Conservation (phyloP, 2,888 invertebrate genomes). For the Eubasilissa splendida region DNA sequence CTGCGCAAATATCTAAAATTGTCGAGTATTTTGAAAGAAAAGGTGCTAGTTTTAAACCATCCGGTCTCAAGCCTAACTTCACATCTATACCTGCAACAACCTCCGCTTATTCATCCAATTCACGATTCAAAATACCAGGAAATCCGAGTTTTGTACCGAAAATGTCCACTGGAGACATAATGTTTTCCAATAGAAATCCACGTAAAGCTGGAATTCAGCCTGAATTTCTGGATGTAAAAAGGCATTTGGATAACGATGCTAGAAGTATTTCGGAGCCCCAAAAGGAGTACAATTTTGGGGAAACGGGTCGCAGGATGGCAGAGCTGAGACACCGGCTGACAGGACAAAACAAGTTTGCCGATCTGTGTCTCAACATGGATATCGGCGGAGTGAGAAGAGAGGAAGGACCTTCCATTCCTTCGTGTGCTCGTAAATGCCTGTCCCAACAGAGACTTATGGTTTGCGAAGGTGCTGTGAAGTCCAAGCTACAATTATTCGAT, state of each 20-base stretch:
- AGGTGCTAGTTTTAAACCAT: conserved; percentile 74
- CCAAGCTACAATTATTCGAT: conserved; percentile 89
- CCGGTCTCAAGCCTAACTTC: conserved; percentile 62
- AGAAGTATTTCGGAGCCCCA: conserved; percentile 55
- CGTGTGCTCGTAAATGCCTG: conserved; percentile 66
- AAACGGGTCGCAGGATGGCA: conserved; percentile 59
- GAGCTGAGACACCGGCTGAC: conserved; percentile 58
- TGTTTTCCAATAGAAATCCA: conserved; percentile 55
- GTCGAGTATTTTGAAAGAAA: conserved; percentile 92
- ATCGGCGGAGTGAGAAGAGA: conserved; percentile 61
- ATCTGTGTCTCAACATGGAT: conserved; percentile 63
- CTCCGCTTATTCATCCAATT: conserved; percentile 19
- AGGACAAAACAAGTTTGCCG: conserved; percentile 59
- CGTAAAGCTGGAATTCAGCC: conserved; percentile 50
- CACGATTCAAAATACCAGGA: conserved; percentile 60
- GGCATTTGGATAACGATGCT: conserved; percentile 55
- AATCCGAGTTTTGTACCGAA: conserved; percentile 59
- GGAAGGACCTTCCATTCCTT: conserved; percentile 59
- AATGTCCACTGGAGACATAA: conserved; percentile 58
- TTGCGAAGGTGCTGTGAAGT: conserved; percentile 90
- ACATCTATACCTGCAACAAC: conserved; percentile 53
- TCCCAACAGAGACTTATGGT: conserved; percentile 80
- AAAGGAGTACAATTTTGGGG: conserved; percentile 62
- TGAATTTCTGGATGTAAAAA: conserved; percentile 56
- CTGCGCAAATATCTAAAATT: conserved; percentile 84